Evolutionary conservation across 2,797 vertebrate species (phyloP), one percentile per base, ranked within the genome.

Genomic region (Mustela erminea): DNA sequence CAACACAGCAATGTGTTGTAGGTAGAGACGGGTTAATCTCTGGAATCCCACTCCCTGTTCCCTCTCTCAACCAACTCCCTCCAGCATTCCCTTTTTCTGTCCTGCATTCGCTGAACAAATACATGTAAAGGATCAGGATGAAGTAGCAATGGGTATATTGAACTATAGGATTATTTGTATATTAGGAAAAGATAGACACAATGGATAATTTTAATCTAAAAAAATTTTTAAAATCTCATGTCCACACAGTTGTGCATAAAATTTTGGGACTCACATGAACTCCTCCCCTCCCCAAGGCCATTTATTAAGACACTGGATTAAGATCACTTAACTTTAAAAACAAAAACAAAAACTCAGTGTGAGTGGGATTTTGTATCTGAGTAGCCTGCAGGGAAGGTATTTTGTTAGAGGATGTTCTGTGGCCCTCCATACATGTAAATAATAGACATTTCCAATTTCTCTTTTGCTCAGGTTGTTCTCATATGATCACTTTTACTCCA

Each of bases 301-400:
- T 81, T 85, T 86, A 58, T 38, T 29, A 27, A 94, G 27, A 82
- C 43, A 89, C 38, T 68, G 62, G 38, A 82, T 96, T 86, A 85
- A 70, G 68, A 91, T 87, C 70, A 96, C 27, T 43, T 66, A 84
- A 49, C 41, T 95, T 60, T 54, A 17, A 25, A 58, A 75, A 92
- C 78, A 74, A 17, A 70, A 43, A 85, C 91, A 46, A 86, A 38
- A 38, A 25, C 32, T 77, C 56, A 12, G 12, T 21, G 21, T 49
- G 35, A 54, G 49, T 80, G 25, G 3, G 17, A 38, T 38, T 87
- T 85, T 35, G 10, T 8, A 58, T n/a, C 25, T 41, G 56, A 70
- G 6, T 66, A 43, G 29, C 23, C 62, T 70, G 20, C 7, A 56
- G n/a, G 25, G 52, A 86, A 52, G 8, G 18, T 32, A 10, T 18